Percentiles rank a stretch among this genome's conserved stretches.
Conservation (phyloP, 2,888 invertebrate species). For the Anarsia innoxiella region DNA sequence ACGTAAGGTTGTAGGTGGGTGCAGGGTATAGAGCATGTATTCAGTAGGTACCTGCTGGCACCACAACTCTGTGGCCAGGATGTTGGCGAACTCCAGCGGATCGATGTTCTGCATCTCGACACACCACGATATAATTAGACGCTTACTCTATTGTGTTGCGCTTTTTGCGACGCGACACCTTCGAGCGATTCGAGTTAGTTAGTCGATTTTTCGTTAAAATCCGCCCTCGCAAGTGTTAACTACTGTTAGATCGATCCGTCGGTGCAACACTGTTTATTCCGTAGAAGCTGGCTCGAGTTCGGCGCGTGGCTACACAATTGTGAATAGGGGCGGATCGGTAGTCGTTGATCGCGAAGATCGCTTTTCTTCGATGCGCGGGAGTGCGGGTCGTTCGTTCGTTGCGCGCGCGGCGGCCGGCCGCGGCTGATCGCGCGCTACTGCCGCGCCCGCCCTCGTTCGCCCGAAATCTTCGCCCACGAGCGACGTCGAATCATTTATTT, state of each 20-base stretch:
- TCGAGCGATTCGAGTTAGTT: conserved; percentile 70
- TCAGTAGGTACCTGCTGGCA: conserved; percentile 82
- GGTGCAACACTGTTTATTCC: conserved; percentile 27
- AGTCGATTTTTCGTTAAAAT: conserved; percentile 72
- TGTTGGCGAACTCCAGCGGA: conserved; percentile 89
- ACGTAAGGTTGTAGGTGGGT: too few species aligned
- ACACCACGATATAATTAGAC: conserved; percentile 71
- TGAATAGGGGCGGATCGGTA: conserved; percentile 43
- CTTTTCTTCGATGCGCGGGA: conserved; percentile 57
- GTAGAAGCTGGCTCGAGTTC: too few species aligned
- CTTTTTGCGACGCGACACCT: conserved; percentile 74
- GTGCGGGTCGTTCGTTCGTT: conserved; percentile 75
- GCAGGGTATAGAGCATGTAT: too few species aligned
- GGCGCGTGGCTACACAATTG: conserved; percentile 24
- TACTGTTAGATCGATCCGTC: conserved; percentile 44
- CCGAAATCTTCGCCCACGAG: conserved; percentile 71
- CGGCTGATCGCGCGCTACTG: conserved; percentile 73
- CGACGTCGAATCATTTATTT: conserved; percentile 69
- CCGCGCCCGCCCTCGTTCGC: conserved; percentile 48
- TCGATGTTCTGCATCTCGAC: conserved; percentile 78
- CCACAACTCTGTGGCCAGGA: conserved; percentile 88
- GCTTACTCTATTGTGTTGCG: conserved; percentile 74
- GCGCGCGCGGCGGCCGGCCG: conserved; percentile 72
- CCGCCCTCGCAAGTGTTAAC: conserved; percentile 65
- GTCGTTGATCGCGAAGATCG: conserved; percentile 48